Conservation (phyloP, 1,140 invertebrate species). For the Drosophila pectinifera region DNA sequence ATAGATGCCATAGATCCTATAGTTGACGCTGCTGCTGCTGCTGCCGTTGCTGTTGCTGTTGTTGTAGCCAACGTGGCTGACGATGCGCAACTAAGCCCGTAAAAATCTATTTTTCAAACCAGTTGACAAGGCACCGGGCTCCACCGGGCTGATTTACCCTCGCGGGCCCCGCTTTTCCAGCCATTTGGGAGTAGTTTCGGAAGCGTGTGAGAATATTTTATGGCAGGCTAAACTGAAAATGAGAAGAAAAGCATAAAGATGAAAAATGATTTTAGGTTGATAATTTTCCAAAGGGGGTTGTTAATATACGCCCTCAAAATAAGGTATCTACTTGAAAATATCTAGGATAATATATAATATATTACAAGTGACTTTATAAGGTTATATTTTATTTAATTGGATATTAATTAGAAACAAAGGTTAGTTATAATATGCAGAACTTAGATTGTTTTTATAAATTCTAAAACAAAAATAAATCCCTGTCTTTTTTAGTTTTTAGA, state of each 20-base stretch:
- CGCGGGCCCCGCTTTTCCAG: slow-evolving; percentile 23
- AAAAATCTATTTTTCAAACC: slow-evolving; percentile 83
- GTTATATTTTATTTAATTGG: not conserved
- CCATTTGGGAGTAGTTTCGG: slow-evolving; percentile 52
- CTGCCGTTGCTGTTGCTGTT: not conserved
- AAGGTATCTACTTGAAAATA: not conserved
- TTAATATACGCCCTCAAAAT: slow-evolving; percentile 25
- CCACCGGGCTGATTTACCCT: slow-evolving; percentile 39
- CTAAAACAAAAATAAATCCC: no score
- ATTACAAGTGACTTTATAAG: not conserved
- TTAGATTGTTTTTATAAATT: no score
- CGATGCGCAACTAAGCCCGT: slow-evolving; percentile 82
- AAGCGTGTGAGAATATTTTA: slow-evolving; percentile 54
- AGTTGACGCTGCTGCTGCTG: slow-evolving; percentile 4
- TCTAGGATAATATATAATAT: not conserved
- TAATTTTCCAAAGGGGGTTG: slow-evolving; percentile 31
- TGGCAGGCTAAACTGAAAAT: slow-evolving; percentile 43
- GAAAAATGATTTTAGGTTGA: slow-evolving; percentile 47
- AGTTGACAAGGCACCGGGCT: slow-evolving; percentile 75
- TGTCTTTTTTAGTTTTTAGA: no score
- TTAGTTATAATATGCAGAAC: no score
- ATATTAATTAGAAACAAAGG: no score
- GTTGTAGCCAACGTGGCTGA: slow-evolving; percentile 65
- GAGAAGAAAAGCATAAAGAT: slow-evolving; percentile 23
- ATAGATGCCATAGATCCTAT: slow-evolving; percentile 45